Evolutionary conservation across 2,113 vertebrate species (phyloP).

Genomic region (Rhinichthys klamathensis): DNA sequence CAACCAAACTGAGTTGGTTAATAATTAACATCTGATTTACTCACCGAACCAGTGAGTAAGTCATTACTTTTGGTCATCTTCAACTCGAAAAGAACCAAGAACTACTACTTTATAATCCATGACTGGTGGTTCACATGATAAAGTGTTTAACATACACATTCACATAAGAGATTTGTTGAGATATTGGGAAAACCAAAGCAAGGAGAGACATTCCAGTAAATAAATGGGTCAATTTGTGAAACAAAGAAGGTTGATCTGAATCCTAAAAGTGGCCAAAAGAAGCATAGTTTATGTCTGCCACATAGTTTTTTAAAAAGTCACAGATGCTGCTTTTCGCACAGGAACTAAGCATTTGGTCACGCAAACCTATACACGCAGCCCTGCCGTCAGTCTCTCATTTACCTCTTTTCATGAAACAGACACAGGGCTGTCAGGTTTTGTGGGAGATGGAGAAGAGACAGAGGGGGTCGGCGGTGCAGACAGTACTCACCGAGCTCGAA

Average conservation of each 20-base stretch:
- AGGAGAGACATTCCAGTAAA: not conserved
- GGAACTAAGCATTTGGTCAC: not conserved
- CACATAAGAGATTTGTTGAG: not conserved
- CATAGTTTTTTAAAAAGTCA: not conserved
- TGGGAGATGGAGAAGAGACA: not conserved
- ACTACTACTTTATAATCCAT: not conserved
- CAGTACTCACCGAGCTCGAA: slow-evolving; percentile 73
- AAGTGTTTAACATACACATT: not conserved
- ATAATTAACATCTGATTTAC: not conserved
- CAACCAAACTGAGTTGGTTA: not conserved
- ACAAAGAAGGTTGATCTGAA: not conserved
- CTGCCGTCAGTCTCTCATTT: not conserved
- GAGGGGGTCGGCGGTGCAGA: not conserved
- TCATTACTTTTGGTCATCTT: not conserved
- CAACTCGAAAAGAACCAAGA: not conserved
- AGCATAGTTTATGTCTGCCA: not conserved
- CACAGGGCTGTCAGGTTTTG: not conserved
- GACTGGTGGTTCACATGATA: not conserved
- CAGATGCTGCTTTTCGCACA: not conserved
- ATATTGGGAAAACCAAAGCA: not conserved
- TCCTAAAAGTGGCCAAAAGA: not conserved
- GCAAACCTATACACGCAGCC: not conserved
- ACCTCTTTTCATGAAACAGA: not conserved
- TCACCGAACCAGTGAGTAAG: not conserved
- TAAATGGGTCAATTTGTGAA: too few species aligned